Evolutionary conservation across 2,113 vertebrate genomes (phyloP).

Genomic region (Apus apus): DNA sequence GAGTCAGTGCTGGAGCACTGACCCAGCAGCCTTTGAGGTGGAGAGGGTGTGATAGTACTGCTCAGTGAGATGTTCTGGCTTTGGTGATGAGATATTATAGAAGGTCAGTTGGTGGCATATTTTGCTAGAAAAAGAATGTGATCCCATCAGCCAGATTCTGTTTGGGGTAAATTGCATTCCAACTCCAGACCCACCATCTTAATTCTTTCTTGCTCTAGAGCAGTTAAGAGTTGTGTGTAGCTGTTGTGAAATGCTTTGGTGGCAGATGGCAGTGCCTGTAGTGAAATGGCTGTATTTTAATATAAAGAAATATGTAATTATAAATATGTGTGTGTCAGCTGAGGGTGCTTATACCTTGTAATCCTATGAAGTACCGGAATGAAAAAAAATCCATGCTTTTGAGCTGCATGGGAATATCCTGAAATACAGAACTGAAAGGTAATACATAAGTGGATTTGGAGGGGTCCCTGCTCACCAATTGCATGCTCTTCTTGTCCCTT

Average conservation of each 20-base stretch:
- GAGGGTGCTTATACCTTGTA: neutral
- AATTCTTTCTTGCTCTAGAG: neutral
- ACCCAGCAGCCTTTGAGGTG: neutral
- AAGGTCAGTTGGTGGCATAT: neutral
- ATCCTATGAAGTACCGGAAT: neutral
- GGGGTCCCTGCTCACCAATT: neutral
- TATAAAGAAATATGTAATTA: neutral
- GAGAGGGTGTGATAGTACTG: neutral
- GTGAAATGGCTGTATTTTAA: neutral
- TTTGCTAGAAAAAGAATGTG: neutral
- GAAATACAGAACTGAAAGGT: neutral
- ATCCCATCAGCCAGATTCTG: neutral
- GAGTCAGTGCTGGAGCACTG: neutral
- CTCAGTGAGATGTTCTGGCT: neutral
- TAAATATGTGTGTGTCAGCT: accelerated
- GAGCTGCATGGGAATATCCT: neutral
- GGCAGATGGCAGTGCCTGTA: neutral
- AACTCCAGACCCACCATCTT: neutral
- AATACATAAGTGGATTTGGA: neutral
- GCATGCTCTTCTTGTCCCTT: neutral
- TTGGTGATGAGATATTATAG: neutral
- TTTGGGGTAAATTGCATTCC: neutral
- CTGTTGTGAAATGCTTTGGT: neutral
- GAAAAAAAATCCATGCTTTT: neutral
- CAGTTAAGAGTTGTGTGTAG: neutral